phyloP scores from a whole-genome alignment of 2,888 invertebrate species.

The Acanthosepion lycidas region DNA sequence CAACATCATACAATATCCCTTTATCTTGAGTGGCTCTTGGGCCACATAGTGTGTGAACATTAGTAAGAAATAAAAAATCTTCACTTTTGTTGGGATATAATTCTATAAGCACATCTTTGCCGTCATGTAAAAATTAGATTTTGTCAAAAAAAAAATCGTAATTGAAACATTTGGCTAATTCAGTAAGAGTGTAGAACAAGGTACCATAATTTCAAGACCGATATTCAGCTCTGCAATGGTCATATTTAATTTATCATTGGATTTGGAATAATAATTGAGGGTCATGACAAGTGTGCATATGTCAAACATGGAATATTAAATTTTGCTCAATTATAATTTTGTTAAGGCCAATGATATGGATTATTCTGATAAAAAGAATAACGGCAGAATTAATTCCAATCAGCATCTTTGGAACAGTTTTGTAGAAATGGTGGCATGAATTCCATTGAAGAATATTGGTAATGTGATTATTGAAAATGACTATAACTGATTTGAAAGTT shows the following conservation, averaged over 20 bases:
- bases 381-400: neutral
- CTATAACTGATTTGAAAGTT: no score
- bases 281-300: neutral
- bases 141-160: no score
- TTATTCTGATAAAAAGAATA: neutral
- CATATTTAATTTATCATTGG: neutral
- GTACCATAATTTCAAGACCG: no score
- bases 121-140: no score
- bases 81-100: no score
- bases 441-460: neutral
- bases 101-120: no score
- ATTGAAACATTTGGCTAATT: no score
- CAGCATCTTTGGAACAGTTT: neutral
- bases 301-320: neutral
- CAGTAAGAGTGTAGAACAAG: no score
- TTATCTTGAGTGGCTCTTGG: no score
- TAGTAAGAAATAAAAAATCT: no score
- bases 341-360: neutral
- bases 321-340: neutral
- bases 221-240: neutral
- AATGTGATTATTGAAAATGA: neutral
- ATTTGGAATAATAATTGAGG: neutral
- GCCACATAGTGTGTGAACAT: no score
- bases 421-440: neutral
- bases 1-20: no score